phyloP scores from a whole-genome alignment of 2,888 invertebrate genomes.

The Blastobasis adustella region DNA sequence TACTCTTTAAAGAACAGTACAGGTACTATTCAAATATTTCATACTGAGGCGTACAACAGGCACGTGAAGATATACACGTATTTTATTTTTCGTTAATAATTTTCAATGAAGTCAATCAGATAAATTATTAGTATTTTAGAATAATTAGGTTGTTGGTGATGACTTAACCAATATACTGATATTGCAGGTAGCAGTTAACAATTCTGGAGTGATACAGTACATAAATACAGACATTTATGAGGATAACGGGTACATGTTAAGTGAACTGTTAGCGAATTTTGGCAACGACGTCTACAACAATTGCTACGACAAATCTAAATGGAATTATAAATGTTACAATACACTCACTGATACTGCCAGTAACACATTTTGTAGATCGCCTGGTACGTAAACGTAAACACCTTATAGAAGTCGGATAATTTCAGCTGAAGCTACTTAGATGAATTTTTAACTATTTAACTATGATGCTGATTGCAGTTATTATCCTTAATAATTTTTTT shows the following conservation, averaged over 20 bases:
- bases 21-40: too few relatives aligned
- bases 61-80: too few relatives aligned
- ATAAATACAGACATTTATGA: conserved; percentile 59
- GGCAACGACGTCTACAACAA: conserved; percentile 23
- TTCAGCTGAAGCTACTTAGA: too few relatives aligned
- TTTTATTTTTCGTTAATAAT: too few relatives aligned
- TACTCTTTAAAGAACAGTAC: too few relatives aligned
- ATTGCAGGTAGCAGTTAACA: conserved; percentile 37
- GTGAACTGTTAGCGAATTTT: conserved; percentile 25
- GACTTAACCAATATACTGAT: background rate
- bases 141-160: too few relatives aligned
- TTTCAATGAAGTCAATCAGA: too few relatives aligned
- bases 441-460: too few relatives aligned
- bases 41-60: too few relatives aligned
- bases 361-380: conserved; percentile 40
- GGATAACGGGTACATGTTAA: conserved; percentile 58
- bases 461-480: too few relatives aligned
- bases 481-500: background rate
- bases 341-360: conserved; percentile 39
- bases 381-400: conserved; percentile 33
- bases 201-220: conserved; percentile 64
- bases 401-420: too few relatives aligned
- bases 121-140: too few relatives aligned
- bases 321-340: conserved; percentile 32
- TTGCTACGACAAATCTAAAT: conserved; percentile 31